phyloP scores from a whole-genome alignment of 2,797 vertebrate genomes.

The Columba guinea region DNA sequence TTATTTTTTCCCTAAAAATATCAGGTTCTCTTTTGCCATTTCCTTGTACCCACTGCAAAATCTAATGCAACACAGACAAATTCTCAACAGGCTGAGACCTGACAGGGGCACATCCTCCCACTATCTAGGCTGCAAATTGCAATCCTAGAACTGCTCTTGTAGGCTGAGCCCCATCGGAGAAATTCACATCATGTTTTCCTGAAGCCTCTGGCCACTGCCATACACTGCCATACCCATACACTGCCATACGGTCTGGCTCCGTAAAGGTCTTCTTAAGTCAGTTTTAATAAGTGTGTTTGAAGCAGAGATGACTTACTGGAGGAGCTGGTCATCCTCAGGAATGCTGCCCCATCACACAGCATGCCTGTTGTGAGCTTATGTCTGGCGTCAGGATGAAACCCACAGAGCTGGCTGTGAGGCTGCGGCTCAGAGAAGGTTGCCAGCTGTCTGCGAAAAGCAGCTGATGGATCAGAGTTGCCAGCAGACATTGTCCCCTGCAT shows the following conservation, averaged over 20 bases:
- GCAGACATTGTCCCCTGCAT: background rate
- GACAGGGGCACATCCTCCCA: background rate
- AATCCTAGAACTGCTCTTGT: background rate
- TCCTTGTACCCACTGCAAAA: background rate
- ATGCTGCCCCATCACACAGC: rapidly evolving
- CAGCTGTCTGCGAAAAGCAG: background rate
- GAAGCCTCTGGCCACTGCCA: background rate
- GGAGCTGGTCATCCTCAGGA: background rate
- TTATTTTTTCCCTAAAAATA: background rate
- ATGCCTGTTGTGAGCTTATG: background rate
- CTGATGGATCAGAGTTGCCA: constrained; percentile 2
- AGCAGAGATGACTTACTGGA: background rate
- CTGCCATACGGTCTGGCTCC: background rate
- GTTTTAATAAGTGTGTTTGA: background rate
- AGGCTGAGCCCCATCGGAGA: background rate
- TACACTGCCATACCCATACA: too few relatives aligned
- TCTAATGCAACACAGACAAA: rapidly evolving
- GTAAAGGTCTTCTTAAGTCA: background rate
- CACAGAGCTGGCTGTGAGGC: background rate
- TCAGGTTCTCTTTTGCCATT: background rate
- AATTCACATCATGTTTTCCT: background rate
- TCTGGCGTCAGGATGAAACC: rapidly evolving
- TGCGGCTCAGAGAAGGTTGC: background rate
- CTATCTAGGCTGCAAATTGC: background rate
- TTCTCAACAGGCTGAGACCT: background rate